Percentiles rank a stretch among this genome's conserved stretches.
Conservation (phyloP, 2,113 vertebrate species). For the Apteryx mantelli region DNA sequence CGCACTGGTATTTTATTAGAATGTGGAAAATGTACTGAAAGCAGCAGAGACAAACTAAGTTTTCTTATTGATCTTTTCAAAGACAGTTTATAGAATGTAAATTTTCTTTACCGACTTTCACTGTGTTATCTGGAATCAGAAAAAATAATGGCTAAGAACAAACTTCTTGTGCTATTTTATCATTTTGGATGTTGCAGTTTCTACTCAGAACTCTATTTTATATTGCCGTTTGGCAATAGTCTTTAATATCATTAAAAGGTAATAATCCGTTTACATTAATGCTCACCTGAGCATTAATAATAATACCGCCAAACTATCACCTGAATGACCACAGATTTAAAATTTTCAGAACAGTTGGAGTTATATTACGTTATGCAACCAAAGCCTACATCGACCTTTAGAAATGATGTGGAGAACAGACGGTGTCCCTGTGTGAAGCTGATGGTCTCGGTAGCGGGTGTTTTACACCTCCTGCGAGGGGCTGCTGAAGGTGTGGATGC, state of each 20-base stretch:
- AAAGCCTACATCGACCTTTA: not conserved
- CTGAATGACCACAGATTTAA: not conserved
- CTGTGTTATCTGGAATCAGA: not conserved
- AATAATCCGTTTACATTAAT: slow-evolving; percentile 3
- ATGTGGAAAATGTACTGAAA: not conserved
- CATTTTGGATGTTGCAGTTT: not conserved
- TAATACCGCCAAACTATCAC: not conserved
- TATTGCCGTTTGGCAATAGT: not conserved
- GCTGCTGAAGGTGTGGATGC: not conserved
- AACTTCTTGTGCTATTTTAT: not conserved
- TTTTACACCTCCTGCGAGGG: not conserved
- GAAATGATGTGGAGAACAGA: not conserved
- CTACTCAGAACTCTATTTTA: slow-evolving; percentile 1
- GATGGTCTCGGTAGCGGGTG: not conserved
- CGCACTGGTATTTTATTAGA: not conserved
- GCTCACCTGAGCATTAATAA: not conserved
- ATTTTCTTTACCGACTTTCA: not conserved
- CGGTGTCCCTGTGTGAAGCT: not conserved
- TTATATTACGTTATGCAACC: not conserved
- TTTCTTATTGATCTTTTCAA: not conserved
- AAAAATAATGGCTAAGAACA: not conserved
- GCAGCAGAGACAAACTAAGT: not conserved
- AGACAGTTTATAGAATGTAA: not conserved
- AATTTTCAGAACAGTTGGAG: not conserved
- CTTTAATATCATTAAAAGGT: not conserved